phyloP scores from a whole-genome alignment of 2,113 vertebrate genomes.

The Craseonycteris thonglongyai region DNA sequence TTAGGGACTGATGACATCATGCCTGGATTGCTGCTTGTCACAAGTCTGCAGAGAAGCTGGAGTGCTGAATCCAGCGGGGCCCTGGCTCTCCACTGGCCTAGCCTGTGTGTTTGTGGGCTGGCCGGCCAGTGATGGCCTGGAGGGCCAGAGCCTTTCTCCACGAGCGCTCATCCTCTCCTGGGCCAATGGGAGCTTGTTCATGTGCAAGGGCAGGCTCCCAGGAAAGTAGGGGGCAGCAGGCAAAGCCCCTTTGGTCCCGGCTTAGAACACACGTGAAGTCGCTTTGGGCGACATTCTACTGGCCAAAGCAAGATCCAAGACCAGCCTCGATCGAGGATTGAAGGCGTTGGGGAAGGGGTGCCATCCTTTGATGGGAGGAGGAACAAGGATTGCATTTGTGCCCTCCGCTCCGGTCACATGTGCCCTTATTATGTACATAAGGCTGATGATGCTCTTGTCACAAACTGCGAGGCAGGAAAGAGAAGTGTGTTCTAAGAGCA shows the following conservation, averaged over 20 bases:
- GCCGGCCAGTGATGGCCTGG: not conserved
- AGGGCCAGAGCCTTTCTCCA: not conserved
- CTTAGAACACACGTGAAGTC: not conserved
- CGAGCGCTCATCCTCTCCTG: not conserved
- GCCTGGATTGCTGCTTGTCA: not conserved
- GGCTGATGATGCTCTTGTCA: not conserved
- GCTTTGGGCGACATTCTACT: not conserved
- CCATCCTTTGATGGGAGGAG: not conserved
- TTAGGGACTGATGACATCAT: not conserved
- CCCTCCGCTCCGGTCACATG: not conserved
- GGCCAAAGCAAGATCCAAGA: not conserved
- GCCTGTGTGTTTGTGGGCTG: not conserved
- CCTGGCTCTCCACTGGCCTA: not conserved
- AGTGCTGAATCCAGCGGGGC: rapidly evolving
- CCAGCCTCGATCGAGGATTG: not conserved
- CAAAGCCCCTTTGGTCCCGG: not conserved
- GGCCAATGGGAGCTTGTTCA: not conserved
- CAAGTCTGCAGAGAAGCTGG: not conserved
- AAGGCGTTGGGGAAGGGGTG: not conserved
- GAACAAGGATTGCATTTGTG: not conserved
- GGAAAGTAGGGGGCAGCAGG: not conserved
- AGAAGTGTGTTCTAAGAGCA: not conserved
- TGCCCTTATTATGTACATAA: not conserved
- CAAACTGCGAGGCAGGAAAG: not conserved
- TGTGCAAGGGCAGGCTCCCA: not conserved